Conservation (phyloP, 2,888 invertebrate species). For the Caenorhabditis becei region DNA sequence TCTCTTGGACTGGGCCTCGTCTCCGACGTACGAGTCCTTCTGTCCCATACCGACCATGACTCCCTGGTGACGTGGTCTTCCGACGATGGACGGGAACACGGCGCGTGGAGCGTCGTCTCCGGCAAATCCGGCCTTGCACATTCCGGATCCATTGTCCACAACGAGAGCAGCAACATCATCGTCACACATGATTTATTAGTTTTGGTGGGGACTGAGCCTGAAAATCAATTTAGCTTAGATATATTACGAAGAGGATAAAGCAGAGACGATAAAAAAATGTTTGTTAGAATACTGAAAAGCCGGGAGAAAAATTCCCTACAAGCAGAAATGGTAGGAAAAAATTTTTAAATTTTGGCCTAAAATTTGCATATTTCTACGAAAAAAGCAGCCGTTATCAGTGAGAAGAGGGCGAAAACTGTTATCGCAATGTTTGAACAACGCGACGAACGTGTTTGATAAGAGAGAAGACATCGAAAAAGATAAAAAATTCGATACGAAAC, state of each 20-base stretch:
- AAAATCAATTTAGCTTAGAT: no score
- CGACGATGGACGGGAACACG: constrained; percentile 91
- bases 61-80: constrained; percentile 87
- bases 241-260: no score
- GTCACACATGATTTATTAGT: constrained; percentile 84
- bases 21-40: constrained; percentile 75
- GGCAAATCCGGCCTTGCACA: constrained; percentile 88
- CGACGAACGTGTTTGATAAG: constrained; percentile 51
- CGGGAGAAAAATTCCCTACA: no score
- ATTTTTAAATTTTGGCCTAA: constrained; percentile 20
- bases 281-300: no score
- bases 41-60: constrained; percentile 81
- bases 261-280: no score
- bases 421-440: constrained; percentile 40
- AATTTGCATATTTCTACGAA: constrained; percentile 27
- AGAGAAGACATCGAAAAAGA: constrained; percentile 29
- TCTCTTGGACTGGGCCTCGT: constrained; percentile 84
- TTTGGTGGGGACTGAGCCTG: constrained; percentile 50
- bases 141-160: constrained; percentile 81
- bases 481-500: constrained; percentile 36
- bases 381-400: not conserved
- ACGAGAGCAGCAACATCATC: constrained; percentile 89
- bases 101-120: constrained; percentile 89
- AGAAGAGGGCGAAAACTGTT: constrained; percentile 10
- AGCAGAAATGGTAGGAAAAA: not conserved